Percentiles rank a stretch among this genome's conserved stretches.
phyloP scores from a whole-genome alignment of 2,888 invertebrate species.

The Orthosia incerta region DNA sequence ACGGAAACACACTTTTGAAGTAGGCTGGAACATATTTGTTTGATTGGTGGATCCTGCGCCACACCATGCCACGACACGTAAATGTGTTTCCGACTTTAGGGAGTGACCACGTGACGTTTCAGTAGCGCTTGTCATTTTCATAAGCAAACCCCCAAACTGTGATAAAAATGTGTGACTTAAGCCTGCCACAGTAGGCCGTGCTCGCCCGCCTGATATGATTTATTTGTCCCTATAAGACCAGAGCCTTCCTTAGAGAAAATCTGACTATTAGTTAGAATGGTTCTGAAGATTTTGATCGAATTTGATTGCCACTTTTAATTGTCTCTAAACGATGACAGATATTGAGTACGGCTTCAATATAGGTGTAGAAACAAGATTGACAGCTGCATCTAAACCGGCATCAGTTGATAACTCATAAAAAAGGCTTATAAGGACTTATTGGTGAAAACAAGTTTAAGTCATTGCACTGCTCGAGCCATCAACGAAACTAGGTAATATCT shows the following conservation, averaged over 20 bases:
- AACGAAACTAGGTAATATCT: neutral
- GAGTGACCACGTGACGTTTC: too few relatives aligned
- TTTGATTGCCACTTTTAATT: neutral
- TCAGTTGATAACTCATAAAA: neutral
- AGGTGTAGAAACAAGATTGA: conserved; percentile 2
- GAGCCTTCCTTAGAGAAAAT: neutral
- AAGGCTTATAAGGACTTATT: conserved; percentile 4
- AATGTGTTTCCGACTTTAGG: too few relatives aligned
- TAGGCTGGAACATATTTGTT: too few relatives aligned
- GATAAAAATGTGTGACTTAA: too few relatives aligned
- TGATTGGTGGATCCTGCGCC: too few relatives aligned
- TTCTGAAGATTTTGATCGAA: neutral
- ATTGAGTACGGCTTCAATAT: neutral
- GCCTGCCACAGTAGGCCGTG: too few relatives aligned
- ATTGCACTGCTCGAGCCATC: neutral
- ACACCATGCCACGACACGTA: too few relatives aligned
- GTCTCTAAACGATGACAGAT: neutral
- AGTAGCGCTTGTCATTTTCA: too few relatives aligned
- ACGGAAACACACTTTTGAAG: too few relatives aligned
- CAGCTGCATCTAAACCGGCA: conserved; percentile 1
- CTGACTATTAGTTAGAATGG: neutral
- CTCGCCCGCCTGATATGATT: neutral
- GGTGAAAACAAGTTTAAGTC: neutral
- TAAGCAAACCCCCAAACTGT: too few relatives aligned
- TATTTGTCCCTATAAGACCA: too few relatives aligned